Base-by-base conservation (phyloP, 2,888 invertebrate genomes). In the Drosophila koepferae region DNA sequence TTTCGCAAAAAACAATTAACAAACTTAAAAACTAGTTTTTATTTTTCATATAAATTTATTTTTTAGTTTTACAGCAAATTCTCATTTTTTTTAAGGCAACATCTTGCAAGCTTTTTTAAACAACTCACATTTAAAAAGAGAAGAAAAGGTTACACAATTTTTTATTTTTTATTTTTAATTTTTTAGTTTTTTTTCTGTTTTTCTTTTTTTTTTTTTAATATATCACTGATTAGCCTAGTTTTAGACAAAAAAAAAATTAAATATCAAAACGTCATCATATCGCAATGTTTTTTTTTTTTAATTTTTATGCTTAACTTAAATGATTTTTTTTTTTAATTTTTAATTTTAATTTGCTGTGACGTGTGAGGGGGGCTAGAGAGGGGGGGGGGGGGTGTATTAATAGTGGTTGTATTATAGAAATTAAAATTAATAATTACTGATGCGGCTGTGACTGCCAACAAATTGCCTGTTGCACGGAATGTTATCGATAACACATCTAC, bases 341-440 rank as follows among this genome's bases (percentile, higher is more conserved):
- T 14, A 48, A 8, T 54, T 54, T 49, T 31, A 3, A 38, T 46
- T 59, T 61, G 23, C 61, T 59, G 65, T 20, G 16, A 1, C 7
- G 38, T 23, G 20, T 20, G 20, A 20, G 20, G 20, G 2, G 20
- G 20, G 20, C n/a, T n/a, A n/a, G 10, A 10, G 20, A 12, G 20
- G 14, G 38, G 2, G 1, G 3, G 12, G 9, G 76, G 34, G 6
- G 38, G 76, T 54, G 41, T 18, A 40, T 40, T n/a, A 44, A 16
- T 34, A 20, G 20, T 43, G 34, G 4, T 28, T 34, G 16, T 44
- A 20, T 46, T 74, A 74, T 58, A 54, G 43, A 72, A 89, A 86
- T 90, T 91, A 89, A 81, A 89, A 89, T 87, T 91, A 90, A 91
- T 90, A 90, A 90, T 90, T 90, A 90, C 90, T 90, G 89, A 82